Evolutionary conservation across 2,113 vertebrate species (phyloP).

Genomic region (Cavia aperea): DNA sequence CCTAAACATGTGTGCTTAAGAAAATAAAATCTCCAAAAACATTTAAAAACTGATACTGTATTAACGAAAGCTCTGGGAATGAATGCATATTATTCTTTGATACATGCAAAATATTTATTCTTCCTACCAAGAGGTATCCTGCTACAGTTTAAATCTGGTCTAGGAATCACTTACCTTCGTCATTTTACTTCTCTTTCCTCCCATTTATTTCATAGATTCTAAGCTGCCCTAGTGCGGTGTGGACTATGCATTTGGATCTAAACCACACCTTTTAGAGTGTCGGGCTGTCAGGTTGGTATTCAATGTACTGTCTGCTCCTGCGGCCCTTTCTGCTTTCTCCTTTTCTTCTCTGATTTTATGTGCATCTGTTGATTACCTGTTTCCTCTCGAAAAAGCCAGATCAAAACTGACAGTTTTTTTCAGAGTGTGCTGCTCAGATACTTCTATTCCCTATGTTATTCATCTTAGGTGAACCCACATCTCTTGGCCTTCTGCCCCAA

Average conservation of each 20-base stretch:
- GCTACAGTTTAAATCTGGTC: neutral
- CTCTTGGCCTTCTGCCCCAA: neutral
- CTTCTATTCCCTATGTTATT: neutral
- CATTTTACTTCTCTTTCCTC: neutral
- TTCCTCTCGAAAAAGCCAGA: conserved; percentile 13
- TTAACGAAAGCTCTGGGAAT: neutral
- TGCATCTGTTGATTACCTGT: neutral
- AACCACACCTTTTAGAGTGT: neutral
- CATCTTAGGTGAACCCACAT: neutral
- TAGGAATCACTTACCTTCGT: neutral
- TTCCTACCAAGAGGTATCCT: neutral
- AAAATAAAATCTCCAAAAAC: neutral
- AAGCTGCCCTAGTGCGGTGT: neutral
- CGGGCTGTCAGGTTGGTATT: neutral
- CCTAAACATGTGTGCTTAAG: neutral
- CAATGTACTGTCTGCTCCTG: neutral
- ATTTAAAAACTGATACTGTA: neutral
- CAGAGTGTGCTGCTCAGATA: neutral
- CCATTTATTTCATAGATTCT: neutral
- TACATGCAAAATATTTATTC: neutral
- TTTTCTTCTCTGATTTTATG: neutral
- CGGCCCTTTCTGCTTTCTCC: neutral
- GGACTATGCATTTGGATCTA: neutral
- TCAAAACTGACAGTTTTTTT: neutral
- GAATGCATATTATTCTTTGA: neutral